Evolutionary conservation across 2,113 vertebrate species (phyloP).

Genomic region (Hystrix brachyura): DNA sequence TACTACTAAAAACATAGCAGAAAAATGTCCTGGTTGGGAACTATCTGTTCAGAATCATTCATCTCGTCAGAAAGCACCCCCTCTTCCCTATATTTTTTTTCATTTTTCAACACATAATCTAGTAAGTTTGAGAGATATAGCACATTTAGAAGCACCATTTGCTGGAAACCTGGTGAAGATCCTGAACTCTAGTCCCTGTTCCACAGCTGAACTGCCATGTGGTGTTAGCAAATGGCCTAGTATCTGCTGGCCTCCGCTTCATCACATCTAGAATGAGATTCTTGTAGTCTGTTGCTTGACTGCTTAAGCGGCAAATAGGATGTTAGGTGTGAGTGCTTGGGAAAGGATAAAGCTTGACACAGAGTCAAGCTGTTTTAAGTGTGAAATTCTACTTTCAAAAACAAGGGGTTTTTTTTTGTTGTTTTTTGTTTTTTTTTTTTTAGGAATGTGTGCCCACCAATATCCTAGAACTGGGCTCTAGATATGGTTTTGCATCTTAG

Average conservation of each 20-base stretch:
- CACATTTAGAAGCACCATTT: background rate
- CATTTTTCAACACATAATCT: background rate
- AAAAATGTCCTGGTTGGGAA: background rate
- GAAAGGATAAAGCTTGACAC: background rate
- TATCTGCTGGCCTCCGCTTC: background rate
- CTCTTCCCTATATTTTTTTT: background rate
- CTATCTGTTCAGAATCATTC: background rate
- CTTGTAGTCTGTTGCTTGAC: background rate
- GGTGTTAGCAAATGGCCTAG: background rate
- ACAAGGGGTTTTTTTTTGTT: background rate
- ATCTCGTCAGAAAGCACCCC: background rate
- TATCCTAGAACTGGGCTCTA: background rate
- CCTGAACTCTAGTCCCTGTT: background rate
- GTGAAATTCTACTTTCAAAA: constrained; percentile 17
- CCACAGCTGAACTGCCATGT: background rate
- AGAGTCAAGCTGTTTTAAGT: background rate
- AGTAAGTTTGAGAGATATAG: background rate
- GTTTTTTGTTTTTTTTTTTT: background rate
- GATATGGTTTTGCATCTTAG: background rate
- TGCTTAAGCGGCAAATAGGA: background rate
- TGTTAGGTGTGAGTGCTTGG: background rate
- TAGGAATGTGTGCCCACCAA: background rate
- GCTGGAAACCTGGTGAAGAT: background rate
- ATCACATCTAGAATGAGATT: background rate
- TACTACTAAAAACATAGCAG: background rate